phyloP scores from a whole-genome alignment of 2,113 vertebrate genomes.

The Callaeas wilsoni region DNA sequence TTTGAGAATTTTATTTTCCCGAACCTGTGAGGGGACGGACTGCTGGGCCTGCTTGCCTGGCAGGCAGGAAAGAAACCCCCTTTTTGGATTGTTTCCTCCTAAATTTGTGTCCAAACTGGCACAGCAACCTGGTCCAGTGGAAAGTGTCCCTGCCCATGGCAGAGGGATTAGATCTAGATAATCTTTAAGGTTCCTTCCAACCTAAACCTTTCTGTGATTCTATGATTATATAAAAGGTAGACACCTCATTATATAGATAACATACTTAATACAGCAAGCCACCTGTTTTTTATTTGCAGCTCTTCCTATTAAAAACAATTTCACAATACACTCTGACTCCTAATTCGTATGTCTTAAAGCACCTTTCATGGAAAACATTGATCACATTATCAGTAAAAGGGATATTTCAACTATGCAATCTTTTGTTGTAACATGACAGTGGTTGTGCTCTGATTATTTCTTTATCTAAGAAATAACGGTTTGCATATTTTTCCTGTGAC shows the following conservation, averaged over 20 bases:
- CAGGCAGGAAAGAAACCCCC: no score
- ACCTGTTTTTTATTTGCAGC: neutral
- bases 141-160: neutral
- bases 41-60: no score
- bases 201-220: neutral
- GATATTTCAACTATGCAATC: neutral
- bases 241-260: neutral
- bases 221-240: neutral
- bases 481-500: neutral
- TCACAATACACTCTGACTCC: neutral
- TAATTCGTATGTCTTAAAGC: neutral
- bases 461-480: neutral
- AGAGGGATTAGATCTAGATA: neutral
- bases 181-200: neutral
- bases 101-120: no score
- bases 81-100: no score
- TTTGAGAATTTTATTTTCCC: no score
- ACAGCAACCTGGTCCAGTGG: neutral
- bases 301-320: neutral
- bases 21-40: no score
- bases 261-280: neutral
- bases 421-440: neutral
- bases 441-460: neutral
- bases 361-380: neutral
- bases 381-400: neutral